Evolutionary conservation across 2,113 vertebrate species (phyloP).

Genomic region (Greenwoodochromis staneri): DNA sequence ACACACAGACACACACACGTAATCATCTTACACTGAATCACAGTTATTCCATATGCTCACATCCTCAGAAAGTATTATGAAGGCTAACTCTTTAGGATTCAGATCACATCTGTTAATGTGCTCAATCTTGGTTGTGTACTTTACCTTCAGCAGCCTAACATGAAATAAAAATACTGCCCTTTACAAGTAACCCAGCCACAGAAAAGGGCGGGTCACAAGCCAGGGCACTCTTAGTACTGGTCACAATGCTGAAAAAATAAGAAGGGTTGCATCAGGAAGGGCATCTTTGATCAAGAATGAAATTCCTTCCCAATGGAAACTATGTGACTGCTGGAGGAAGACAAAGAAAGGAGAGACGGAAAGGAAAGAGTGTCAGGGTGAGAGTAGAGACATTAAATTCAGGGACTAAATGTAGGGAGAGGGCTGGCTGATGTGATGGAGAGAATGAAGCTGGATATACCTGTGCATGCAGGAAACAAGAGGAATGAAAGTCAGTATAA

Average conservation of each 20-base stretch:
- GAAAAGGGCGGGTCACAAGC: neutral
- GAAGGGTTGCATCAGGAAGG: neutral
- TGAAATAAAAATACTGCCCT: neutral
- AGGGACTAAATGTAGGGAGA: neutral
- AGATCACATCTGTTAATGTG: conserved; percentile 18
- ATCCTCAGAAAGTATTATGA: neutral
- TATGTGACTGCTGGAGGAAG: neutral
- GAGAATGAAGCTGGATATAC: neutral
- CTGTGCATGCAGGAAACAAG: neutral
- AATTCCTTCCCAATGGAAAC: neutral
- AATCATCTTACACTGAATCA: conserved; percentile 16
- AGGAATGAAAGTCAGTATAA: neutral
- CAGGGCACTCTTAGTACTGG: neutral
- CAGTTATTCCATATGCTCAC: conserved; percentile 36
- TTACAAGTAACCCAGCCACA: neutral
- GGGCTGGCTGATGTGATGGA: neutral
- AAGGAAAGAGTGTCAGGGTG: neutral
- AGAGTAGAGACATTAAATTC: neutral
- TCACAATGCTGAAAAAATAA: neutral
- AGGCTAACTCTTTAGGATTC: neutral
- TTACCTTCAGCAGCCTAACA: neutral
- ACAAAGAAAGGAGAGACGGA: neutral
- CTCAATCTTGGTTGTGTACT: neutral
- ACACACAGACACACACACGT: neutral
- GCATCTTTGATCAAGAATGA: neutral